Evolutionary conservation across 2,888 invertebrate genomes (phyloP), one percentile per base, ranked within the genome.

Genomic region (Sturmia bella): DNA sequence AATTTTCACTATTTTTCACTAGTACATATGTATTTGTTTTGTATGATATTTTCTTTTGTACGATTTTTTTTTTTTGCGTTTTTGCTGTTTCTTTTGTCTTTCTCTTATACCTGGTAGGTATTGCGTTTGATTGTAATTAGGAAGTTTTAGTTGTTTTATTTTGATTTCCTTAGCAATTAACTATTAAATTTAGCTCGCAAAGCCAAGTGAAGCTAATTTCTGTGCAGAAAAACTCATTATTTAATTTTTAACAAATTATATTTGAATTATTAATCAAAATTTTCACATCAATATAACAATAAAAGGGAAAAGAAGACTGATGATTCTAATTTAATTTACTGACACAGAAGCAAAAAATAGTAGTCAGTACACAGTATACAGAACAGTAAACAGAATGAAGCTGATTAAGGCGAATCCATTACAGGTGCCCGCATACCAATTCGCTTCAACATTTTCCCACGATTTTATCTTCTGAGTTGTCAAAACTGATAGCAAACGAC

Each of bases 1-100:
- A 54, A 37, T 61, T 77, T 75, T 80, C 48, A 19, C 19, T 70
- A 68, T n/a, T n/a, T n/a, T n/a, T n/a, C n/a, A n/a, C n/a, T n/a
- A n/a, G n/a, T n/a, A n/a, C n/a, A n/a, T n/a, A n/a, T n/a, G n/a
- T n/a, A n/a, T 80, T 54, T 75, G 39, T 75, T 52, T 74, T 57
- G 21, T 41, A 17, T 57, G 27, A 9, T 69, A 6, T 19, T 39
- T 77, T 70, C 9, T 32, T 57, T 56, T 32, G 32, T 32, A 32
- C 68, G 32, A 45, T 56, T 11, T 70, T 61, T 52, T 56, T 11
- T 70, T 61, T 56, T 75, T 81, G 15, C 17, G 32, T 54, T 61
- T 61, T 76, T 76, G 37, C 43, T 32, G 27, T n/a, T 24, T 77
- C 80, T 78, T 78, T 78, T 82, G 78, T 82, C 73, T 82, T 64